These are phyloP conservation scores for Pyrgus malvae DNA, from an alignment of 2,888 invertebrate species.

Conservation along the genomic window DNA sequence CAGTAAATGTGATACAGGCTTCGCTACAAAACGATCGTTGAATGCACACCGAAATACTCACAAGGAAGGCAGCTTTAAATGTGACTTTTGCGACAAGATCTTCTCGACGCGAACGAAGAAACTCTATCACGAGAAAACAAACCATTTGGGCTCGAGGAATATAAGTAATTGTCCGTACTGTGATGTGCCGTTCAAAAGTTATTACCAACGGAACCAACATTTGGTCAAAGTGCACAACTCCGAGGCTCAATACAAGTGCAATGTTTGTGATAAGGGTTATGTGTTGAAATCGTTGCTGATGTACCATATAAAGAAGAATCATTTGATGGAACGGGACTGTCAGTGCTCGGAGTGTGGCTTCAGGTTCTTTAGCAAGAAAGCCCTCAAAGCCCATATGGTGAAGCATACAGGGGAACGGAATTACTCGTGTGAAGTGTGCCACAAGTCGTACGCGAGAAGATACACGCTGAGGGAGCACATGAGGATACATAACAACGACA, in stretches of 20 bases:
- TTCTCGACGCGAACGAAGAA: conserved; percentile 58
- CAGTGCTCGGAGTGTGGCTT: conserved; percentile 76
- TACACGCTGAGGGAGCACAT: conserved; percentile 62
- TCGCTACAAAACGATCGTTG: conserved; percentile 60
- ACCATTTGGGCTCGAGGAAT: conserved; percentile 62
- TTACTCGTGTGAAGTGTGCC: conserved; percentile 62
- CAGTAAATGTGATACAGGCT: conserved; percentile 53
- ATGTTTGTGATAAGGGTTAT: conserved; percentile 60
- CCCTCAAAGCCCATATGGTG: conserved; percentile 75
- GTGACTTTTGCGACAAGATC: conserved; percentile 65
- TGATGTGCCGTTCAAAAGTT: conserved; percentile 60
- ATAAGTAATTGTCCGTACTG: conserved; percentile 69
- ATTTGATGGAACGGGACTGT: conserved; percentile 72
- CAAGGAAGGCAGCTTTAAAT: conserved; percentile 63
- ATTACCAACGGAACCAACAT: conserved; percentile 69
- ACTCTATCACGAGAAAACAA: conserved; percentile 65
- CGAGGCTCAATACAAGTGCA: conserved; percentile 68
- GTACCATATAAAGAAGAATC: conserved; percentile 68
- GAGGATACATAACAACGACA: conserved; percentile 69
- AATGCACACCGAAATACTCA: conserved; percentile 57
- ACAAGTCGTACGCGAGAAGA: conserved; percentile 68
- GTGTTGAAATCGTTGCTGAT: conserved; percentile 63
- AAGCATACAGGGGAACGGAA: conserved; percentile 71
- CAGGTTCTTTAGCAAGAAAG: conserved; percentile 77
- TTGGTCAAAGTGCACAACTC: conserved; percentile 66